Evolutionary conservation across 2,888 invertebrate species (phyloP).

Genomic region (Dasypogon diadema): DNA sequence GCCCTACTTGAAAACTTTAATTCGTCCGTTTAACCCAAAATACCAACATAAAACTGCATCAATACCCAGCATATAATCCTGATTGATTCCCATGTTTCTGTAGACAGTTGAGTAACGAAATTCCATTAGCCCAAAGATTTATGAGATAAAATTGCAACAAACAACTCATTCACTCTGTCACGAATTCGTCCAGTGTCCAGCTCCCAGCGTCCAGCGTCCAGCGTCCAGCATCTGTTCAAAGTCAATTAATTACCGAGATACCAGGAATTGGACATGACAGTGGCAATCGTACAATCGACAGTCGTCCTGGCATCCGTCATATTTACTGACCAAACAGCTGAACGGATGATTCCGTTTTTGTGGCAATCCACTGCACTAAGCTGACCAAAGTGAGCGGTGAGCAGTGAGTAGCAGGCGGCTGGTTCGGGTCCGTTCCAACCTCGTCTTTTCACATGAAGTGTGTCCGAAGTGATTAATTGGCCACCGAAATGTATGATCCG

Average conservation of each 20-base stretch:
- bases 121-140: conserved; percentile 31
- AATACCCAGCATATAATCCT: conserved; percentile 29
- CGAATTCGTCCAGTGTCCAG: conserved; percentile 2
- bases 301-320: conserved; percentile 51
- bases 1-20: too few species aligned
- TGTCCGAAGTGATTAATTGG: conserved; percentile 33
- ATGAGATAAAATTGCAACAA: conserved; percentile 38
- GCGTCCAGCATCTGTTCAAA: conserved; percentile 26
- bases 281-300: conserved; percentile 52
- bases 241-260: conserved; percentile 50
- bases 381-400: conserved; percentile 35
- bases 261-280: conserved; percentile 46
- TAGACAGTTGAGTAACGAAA: neutral
- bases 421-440: neutral
- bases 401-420: neutral
- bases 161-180: conserved; percentile 23
- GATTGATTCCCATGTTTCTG: neutral
- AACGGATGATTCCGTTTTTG: conserved; percentile 53
- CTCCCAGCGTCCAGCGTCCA: too few species aligned
- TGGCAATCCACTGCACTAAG: conserved; percentile 30
- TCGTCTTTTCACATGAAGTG: neutral
- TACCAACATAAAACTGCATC: neutral
- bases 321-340: conserved; percentile 52
- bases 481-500: too few species aligned
- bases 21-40: too few species aligned